Conservation (phyloP, 1,140 invertebrate species). For the Atta cephalotes region DNA sequence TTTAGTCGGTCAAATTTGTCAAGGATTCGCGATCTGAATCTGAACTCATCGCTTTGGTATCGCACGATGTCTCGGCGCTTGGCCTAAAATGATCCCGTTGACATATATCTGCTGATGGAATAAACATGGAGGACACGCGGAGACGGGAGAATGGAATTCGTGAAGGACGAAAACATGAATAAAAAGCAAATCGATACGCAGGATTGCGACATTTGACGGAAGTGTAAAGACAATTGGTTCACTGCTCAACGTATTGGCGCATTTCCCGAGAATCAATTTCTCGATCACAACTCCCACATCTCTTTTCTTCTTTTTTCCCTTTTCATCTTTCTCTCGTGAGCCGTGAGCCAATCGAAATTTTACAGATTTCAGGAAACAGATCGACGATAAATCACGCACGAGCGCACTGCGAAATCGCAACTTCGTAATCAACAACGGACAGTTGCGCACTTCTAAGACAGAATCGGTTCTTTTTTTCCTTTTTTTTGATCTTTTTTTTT, state of each 20-base stretch:
- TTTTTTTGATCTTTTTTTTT: neutral
- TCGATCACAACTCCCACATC: neutral
- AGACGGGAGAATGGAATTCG: slow-evolving; percentile 11
- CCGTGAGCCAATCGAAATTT: slow-evolving; percentile 47
- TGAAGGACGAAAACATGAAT: slow-evolving; percentile 27
- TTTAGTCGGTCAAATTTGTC: neutral
- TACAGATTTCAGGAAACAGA: slow-evolving; percentile 42
- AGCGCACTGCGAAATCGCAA: slow-evolving; percentile 30
- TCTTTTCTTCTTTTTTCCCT: no score
- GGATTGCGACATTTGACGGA: slow-evolving; percentile 59
- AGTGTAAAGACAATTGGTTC: slow-evolving; percentile 69
- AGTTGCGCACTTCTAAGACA: slow-evolving; percentile 35
- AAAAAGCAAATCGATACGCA: slow-evolving; percentile 52
- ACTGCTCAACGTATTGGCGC: slow-evolving; percentile 52
- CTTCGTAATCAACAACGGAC: slow-evolving; percentile 20
- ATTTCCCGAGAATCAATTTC: neutral
- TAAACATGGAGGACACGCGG: neutral
- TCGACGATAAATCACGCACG: slow-evolving; percentile 46
- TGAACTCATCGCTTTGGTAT: slow-evolving; percentile 2
- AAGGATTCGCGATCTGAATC: neutral
- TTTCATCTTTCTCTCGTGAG: slow-evolving; percentile 4
- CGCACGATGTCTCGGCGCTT: neutral
- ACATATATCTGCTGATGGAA: neutral
- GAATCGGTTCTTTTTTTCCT: slow-evolving; percentile 19
- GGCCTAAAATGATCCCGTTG: slow-evolving; percentile 34